Percentiles rank a stretch among this genome's conserved stretches.
Evolutionary conservation across 2,113 vertebrate species (phyloP).

Genomic region (Astur gentilis): DNA sequence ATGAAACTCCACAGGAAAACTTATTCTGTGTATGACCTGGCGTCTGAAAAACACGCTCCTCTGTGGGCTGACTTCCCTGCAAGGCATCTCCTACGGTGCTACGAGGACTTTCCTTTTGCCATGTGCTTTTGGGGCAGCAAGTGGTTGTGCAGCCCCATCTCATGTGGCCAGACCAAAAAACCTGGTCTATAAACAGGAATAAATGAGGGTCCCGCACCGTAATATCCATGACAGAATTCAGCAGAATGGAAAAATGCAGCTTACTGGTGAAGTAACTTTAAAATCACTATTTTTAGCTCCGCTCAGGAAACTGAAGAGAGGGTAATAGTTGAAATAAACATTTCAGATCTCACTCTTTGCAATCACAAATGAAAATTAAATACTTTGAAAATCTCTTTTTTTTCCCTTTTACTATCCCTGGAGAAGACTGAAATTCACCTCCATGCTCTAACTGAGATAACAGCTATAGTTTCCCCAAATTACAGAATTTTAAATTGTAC

Average conservation of each 20-base stretch:
- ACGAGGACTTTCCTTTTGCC: neutral
- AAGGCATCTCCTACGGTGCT: neutral
- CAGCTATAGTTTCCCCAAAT: neutral
- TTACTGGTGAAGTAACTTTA: neutral
- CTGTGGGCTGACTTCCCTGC: neutral
- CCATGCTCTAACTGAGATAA: neutral
- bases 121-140: accelerated
- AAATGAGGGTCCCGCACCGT: neutral
- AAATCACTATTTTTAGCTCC: neutral
- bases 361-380: neutral
- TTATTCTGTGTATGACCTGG: neutral
- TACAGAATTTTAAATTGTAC: neutral
- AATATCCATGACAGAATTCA: neutral
- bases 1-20: neutral
- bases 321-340: neutral
- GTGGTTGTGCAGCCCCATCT: neutral
- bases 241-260: neutral
- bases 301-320: neutral
- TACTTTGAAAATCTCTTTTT: neutral
- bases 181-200: neutral
- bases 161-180: neutral
- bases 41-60: neutral
- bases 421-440: neutral
- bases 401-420: neutral
- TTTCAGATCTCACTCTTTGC: neutral